phyloP scores from a whole-genome alignment of 2,797 vertebrate genomes.

The Pelodytes ibericus region DNA sequence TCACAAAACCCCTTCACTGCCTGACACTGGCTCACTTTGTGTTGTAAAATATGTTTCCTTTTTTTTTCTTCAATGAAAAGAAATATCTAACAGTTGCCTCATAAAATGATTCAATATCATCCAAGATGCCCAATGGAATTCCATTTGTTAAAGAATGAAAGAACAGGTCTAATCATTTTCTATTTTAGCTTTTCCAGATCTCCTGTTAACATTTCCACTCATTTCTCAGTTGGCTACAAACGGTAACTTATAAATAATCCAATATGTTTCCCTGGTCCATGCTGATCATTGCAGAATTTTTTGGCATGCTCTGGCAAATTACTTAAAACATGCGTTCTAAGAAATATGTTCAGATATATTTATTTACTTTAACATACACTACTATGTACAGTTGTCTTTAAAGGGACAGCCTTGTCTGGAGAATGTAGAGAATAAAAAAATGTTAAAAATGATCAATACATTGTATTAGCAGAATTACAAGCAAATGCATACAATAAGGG shows the following conservation, averaged over 20 bases:
- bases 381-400: too few species aligned
- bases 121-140: slow-evolving; percentile 18
- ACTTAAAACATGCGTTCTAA: slow-evolving; percentile 11
- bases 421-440: too few species aligned
- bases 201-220: slow-evolving; percentile 45
- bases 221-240: slow-evolving; percentile 28
- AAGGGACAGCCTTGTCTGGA: too few species aligned
- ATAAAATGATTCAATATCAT: slow-evolving; percentile 41
- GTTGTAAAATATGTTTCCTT: slow-evolving; percentile 22
- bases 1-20: neutral
- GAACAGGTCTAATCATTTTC: slow-evolving; percentile 30
- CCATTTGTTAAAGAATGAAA: slow-evolving; percentile 11
- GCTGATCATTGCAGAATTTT: slow-evolving; percentile 2
- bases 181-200: slow-evolving; percentile 33
- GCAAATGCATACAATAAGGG: too few species aligned
- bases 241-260: slow-evolving; percentile 8
- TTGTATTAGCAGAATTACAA: too few species aligned
- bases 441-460: too few species aligned
- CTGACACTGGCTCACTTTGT: slow-evolving; percentile 6
- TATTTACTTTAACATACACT: too few species aligned
- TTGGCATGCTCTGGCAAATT: slow-evolving; percentile 19
- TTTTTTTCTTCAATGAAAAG: slow-evolving; percentile 7
- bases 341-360: neutral
- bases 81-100: slow-evolving; percentile 21
- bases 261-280: slow-evolving; percentile 7